These are phyloP conservation scores for Trichonephila clavata DNA, from an alignment of 1,140 invertebrate species.

Conservation along the genomic window DNA sequence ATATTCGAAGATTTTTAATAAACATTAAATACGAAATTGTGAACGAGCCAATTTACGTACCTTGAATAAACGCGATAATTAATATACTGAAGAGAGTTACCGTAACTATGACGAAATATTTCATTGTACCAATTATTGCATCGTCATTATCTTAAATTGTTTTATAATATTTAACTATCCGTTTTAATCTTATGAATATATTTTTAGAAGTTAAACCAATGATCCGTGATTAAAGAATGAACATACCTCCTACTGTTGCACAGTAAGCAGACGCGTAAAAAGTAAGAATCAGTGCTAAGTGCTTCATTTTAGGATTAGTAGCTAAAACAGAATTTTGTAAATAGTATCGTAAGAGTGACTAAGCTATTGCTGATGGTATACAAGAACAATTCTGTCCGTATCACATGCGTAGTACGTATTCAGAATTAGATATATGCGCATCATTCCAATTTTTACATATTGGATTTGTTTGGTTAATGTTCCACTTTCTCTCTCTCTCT, in stretches of 20 bases:
- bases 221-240: background rate
- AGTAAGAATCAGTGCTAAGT: background rate
- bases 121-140: background rate
- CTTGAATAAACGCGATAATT: background rate
- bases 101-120: background rate
- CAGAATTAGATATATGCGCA: background rate
- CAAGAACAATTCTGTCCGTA: background rate
- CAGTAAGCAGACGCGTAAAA: background rate
- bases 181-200: background rate
- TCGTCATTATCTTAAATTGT: background rate
- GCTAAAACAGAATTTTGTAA: background rate
- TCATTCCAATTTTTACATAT: background rate
- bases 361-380: background rate
- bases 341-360: background rate
- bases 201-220: background rate
- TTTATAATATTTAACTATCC: background rate
- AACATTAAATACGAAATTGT: too few relatives aligned
- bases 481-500: too few relatives aligned
- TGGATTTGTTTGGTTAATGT: too few relatives aligned
- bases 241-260: constrained; percentile 56
- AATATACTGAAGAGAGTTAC: background rate
- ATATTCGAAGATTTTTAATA: too few relatives aligned
- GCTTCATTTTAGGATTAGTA: background rate
- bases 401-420: background rate
- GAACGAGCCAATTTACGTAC: background rate